Evolutionary conservation across 1,140 invertebrate species (phyloP).

Genomic region (Rhizoglyphus robini): DNA sequence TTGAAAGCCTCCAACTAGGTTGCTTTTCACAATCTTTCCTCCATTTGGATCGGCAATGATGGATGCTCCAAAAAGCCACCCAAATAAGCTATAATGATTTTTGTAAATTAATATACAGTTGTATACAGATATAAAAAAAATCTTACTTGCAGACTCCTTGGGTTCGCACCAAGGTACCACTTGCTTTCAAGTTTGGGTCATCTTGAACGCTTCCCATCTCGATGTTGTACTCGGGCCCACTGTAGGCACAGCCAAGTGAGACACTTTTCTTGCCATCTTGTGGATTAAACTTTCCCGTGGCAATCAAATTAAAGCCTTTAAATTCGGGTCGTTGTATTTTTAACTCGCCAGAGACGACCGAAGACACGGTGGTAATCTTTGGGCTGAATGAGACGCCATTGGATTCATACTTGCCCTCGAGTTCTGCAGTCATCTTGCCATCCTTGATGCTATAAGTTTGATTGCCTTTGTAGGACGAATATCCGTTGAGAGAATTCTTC

Average conservation of each 20-base stretch:
- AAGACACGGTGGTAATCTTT: not conserved
- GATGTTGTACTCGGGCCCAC: not conserved
- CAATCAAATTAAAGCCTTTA: not conserved
- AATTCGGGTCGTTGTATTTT: not conserved
- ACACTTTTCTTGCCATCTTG: not conserved
- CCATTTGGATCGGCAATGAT: not conserved
- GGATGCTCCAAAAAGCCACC: not conserved
- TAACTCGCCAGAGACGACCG: not conserved
- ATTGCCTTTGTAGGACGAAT: not conserved
- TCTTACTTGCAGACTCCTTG: not conserved
- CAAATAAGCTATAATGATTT: not conserved
- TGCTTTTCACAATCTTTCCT: not conserved
- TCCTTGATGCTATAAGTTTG: conserved; percentile 3
- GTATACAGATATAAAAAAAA: not conserved
- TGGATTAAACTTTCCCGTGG: not conserved
- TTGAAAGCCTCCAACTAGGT: not conserved
- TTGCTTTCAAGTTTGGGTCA: not conserved
- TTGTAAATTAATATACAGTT: not conserved
- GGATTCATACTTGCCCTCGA: not conserved
- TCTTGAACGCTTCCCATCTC: not conserved
- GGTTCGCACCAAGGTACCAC: not conserved
- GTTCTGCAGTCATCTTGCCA: not conserved
- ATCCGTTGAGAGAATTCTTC: not conserved
- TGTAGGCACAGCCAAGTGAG: not conserved
- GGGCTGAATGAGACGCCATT: not conserved